These are phyloP conservation scores for Cyanoramphus novaezelandiae DNA, from an alignment of 2,113 vertebrate species.

Conservation along the genomic window DNA sequence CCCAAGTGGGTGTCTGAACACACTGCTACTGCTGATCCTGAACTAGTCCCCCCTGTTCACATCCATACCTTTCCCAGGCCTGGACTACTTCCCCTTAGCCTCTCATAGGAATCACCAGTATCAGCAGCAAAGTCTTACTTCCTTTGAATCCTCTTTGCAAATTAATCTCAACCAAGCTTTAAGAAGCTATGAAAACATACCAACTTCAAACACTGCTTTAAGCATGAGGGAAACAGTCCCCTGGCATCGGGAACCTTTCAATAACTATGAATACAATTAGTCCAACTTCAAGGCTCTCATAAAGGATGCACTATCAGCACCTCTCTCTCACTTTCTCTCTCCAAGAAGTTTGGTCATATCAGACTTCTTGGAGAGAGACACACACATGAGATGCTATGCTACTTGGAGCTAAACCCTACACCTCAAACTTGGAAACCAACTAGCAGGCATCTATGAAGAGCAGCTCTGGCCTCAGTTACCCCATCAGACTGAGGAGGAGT, in stretches of 20 bases:
- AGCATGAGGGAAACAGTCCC: neutral
- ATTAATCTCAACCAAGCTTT: neutral
- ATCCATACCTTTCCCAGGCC: neutral
- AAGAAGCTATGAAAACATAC: neutral
- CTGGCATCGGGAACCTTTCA: neutral
- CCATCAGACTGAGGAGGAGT: neutral
- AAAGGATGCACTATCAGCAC: neutral
- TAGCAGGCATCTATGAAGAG: neutral
- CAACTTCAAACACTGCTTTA: neutral
- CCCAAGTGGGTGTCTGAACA: neutral
- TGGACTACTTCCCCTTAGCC: neutral
- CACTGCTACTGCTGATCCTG: neutral
- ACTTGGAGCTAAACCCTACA: neutral
- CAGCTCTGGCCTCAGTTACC: neutral
- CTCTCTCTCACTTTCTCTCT: neutral
- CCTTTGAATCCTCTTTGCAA: neutral
- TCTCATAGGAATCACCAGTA: neutral
- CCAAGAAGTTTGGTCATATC: neutral
- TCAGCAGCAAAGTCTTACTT: neutral
- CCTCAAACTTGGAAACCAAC: neutral
- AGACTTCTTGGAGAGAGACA: neutral
- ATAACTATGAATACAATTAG: neutral
- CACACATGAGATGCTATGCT: fast-evolving
- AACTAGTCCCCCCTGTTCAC: neutral
- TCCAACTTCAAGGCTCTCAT: neutral